Conservation (phyloP, 1,140 invertebrate genomes). For the Micrasema longulum region DNA sequence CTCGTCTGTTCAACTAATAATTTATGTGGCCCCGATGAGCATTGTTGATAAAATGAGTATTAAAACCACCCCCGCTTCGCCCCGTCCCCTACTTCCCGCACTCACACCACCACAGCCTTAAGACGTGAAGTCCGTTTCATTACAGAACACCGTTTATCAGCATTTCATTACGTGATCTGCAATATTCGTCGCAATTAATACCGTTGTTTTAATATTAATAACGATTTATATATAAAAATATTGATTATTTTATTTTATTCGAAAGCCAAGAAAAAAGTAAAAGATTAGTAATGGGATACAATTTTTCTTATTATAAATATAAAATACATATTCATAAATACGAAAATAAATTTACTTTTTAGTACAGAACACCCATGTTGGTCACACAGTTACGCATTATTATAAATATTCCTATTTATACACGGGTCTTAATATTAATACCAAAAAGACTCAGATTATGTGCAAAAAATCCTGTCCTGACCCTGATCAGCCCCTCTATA, state of each 20-base stretch:
- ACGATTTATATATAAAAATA: not conserved
- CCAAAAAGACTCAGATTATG: too few relatives aligned
- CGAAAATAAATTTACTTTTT: too few relatives aligned
- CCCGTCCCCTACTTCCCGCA: not conserved
- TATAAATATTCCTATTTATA: too few relatives aligned
- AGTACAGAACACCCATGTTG: too few relatives aligned
- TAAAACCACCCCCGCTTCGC: conserved; percentile 31
- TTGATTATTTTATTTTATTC: not conserved
- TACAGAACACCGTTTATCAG: conserved; percentile 49
- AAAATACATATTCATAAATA: too few relatives aligned
- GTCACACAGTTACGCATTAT: too few relatives aligned
- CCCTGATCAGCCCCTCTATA: too few relatives aligned
- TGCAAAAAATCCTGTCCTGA: too few relatives aligned
- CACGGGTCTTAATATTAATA: too few relatives aligned
- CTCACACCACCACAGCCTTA: not conserved
- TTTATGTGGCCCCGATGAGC: conserved; percentile 48
- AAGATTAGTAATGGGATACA: not conserved
- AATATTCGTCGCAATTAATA: conserved; percentile 20
- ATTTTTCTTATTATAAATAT: too few relatives aligned
- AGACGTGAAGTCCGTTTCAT: conserved; percentile 48
- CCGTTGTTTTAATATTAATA: not conserved
- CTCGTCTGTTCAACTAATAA: conserved; percentile 46
- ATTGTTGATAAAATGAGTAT: conserved; percentile 48
- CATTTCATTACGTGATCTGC: conserved; percentile 52
- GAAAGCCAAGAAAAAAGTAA: not conserved